phyloP scores from a whole-genome alignment of 1,140 invertebrate genomes.

The Diplogasteroides magnus region DNA sequence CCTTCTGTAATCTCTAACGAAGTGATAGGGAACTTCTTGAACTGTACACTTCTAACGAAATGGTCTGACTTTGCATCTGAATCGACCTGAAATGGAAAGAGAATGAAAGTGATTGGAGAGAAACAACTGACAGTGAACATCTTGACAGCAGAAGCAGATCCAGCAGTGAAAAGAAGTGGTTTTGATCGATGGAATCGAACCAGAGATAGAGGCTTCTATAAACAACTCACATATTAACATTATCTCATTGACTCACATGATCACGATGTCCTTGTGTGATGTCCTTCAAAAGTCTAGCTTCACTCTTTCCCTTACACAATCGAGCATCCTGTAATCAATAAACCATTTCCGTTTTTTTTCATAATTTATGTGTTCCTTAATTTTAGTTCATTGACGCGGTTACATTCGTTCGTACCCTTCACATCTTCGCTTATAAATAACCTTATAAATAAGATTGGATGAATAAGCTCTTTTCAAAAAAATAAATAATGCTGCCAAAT shows the following conservation, averaged over 20 bases:
- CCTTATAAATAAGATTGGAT: too few relatives aligned
- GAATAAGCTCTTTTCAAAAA: too few relatives aligned
- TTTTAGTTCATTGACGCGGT: slow-evolving; percentile 3
- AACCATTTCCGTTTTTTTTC: neutral
- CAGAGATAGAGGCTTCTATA: neutral
- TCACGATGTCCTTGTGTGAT: slow-evolving; percentile 11
- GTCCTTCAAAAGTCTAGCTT: neutral
- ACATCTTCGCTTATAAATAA: too few relatives aligned
- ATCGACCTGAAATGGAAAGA: neutral
- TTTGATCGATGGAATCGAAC: slow-evolving; percentile 9
- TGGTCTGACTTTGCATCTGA: neutral
- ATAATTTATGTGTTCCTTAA: neutral
- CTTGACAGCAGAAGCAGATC: neutral
- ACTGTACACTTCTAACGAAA: neutral
- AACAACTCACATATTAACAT: neutral
- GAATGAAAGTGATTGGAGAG: neutral
- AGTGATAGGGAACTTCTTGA: neutral
- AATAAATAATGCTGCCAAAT: too few relatives aligned
- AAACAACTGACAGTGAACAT: neutral
- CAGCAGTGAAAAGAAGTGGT: slow-evolving; percentile 1
- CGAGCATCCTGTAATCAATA: slow-evolving; percentile 1
- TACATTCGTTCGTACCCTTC: neutral
- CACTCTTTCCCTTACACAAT: neutral
- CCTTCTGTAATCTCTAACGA: neutral
- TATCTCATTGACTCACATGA: neutral